Base-by-base conservation (phyloP, 2,113 vertebrate species). In the Hiodon tergisus region DNA sequence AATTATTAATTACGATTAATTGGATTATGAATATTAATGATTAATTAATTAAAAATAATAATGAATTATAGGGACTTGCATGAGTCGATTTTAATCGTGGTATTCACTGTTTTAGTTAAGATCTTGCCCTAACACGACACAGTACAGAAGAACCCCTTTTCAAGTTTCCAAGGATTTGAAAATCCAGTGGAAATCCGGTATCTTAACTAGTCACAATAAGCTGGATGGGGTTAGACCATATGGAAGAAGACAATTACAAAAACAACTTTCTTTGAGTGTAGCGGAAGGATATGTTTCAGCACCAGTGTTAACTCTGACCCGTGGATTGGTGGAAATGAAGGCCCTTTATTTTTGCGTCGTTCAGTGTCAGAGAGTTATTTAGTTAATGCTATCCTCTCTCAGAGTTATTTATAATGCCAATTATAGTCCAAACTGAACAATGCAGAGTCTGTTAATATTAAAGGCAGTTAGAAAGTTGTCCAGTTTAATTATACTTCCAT, bases 401-500 rank as follows among this genome's bases (percentile, higher is more conserved):
- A 8, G 67, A 65, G 51, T 79, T 78, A 81, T 77, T 70, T 76
- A 73, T 70, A 67, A 69, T 79, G 48, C 71, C 70, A 84, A 78
- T 75, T 80, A 79, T 54, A 69, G 58, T 47, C 71, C 47, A 46
- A 61, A 68, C 71, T 58, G 66, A 61, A 71, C 57, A 63, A 31
- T 52, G 67, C 13, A 47, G 4, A 60, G 63, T 48, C 54, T 71
- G 69, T 14, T 78, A 57, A 14, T 79, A 76, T 76, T 76, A 76
- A 72, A 83, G 71, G 77, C 69, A 31, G 75, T 78, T 71, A 72
- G 73, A 46, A n/a, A 72, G 57, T 61, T n/a, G 11, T 71, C 61
- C 14, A 17, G 66, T 78, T 81, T 69, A 77, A 81, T 81, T 84
- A 80, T 76, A 74, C 70, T 74, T 74, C 77, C 74, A n/a, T 59